These are phyloP conservation scores for Dissostichus mawsoni DNA, from an alignment of 2,113 vertebrate genomes.

Conservation along the genomic window DNA sequence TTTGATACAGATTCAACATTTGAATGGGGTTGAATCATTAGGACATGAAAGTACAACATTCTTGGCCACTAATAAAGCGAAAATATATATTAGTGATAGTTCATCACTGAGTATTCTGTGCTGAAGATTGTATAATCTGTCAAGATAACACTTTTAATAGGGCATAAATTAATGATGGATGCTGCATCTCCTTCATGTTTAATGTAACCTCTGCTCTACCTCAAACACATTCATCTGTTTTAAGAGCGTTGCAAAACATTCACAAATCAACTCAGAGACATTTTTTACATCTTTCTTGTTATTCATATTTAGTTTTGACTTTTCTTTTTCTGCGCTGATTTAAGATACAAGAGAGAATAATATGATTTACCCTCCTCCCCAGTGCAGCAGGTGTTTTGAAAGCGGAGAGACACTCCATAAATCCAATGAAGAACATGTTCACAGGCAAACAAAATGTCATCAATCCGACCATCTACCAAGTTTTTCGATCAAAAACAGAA, in stretches of 20 bases:
- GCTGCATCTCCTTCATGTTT: background rate
- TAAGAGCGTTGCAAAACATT: constrained; percentile 26
- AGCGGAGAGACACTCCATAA: constrained; percentile 72
- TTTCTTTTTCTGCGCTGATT: background rate
- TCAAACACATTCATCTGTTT: constrained; percentile 36
- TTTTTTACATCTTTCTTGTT: constrained; percentile 31
- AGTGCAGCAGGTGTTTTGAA: constrained; percentile 75
- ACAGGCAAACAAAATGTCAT: constrained; percentile 83
- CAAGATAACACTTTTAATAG: constrained; percentile 14
- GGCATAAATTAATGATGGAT: constrained; percentile 27
- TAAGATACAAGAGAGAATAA: constrained; percentile 42
- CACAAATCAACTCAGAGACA: constrained; percentile 8
- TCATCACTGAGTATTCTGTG: constrained; percentile 18
- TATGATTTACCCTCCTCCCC: constrained; percentile 60
- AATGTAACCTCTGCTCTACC: background rate
- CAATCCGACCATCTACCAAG: constrained; percentile 72
- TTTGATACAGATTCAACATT: constrained; percentile 16
- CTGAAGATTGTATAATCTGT: constrained; percentile 35
- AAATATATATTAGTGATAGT: constrained; percentile 24
- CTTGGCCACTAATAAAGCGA: constrained; percentile 39
- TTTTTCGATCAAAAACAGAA: constrained; percentile 77
- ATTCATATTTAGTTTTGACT: constrained; percentile 12
- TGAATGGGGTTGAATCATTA: constrained; percentile 5
- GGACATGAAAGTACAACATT: constrained; percentile 26
- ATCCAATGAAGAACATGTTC: constrained; percentile 79